phyloP scores from a whole-genome alignment of 2,113 vertebrate genomes.

The Amia ocellicauda region DNA sequence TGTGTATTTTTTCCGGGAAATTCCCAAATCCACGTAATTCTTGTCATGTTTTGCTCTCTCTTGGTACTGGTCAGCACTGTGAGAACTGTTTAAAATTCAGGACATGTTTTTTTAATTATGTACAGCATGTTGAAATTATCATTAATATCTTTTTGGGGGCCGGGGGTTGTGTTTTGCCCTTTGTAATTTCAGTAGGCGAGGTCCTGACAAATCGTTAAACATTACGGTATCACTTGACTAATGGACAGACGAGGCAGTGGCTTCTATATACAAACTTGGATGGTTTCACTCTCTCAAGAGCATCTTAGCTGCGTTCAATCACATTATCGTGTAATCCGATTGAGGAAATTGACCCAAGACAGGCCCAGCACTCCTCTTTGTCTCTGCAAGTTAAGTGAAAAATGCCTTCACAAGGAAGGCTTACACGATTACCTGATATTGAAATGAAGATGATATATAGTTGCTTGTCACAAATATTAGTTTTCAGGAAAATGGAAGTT shows the following conservation, averaged over 20 bases:
- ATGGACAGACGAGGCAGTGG: background rate
- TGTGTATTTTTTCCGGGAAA: no score
- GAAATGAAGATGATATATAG: conserved; percentile 16
- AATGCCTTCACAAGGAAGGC: background rate
- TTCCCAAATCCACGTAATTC: no score
- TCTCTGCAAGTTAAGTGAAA: conserved; percentile 3
- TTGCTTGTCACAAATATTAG: conserved; percentile 17
- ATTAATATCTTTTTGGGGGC: no score
- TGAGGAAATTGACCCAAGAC: background rate
- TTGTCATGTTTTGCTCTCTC: no score
- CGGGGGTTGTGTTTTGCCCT: no score
- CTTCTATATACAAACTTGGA: background rate
- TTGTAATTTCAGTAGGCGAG: background rate
- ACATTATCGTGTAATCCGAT: background rate
- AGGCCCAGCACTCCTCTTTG: background rate
- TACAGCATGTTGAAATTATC: no score
- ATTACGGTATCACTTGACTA: background rate
- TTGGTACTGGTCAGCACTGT: no score
- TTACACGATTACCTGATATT: conserved; percentile 11
- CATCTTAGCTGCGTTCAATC: background rate
- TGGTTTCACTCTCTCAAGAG: background rate
- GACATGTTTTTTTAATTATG: no score
- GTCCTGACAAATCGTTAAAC: background rate
- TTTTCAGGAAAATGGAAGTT: conserved; percentile 14
- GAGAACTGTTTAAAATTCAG: no score